Conservation (phyloP, 2,113 vertebrate species). For the Dromiciops gliroides region DNA sequence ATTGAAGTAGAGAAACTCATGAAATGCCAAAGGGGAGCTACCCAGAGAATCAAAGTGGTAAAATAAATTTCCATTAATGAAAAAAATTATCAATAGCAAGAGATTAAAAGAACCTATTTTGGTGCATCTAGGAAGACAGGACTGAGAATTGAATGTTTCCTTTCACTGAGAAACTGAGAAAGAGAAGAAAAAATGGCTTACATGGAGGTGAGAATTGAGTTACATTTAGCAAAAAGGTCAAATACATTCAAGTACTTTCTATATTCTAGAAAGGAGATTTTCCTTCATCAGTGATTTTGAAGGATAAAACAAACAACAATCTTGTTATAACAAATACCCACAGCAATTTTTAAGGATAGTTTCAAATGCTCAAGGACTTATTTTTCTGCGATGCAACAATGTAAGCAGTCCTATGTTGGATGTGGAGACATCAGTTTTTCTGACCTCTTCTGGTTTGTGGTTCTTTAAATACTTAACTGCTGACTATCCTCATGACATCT, state of each 20-base stretch:
- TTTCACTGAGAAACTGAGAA: background rate
- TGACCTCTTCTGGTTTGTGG: background rate
- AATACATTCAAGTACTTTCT: background rate
- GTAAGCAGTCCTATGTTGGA: background rate
- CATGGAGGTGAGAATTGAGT: background rate
- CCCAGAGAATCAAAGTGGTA: background rate
- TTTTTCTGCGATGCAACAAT: background rate
- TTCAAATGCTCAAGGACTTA: rapidly evolving
- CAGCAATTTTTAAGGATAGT: background rate
- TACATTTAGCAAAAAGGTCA: background rate
- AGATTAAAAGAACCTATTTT: background rate
- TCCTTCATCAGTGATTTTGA: background rate
- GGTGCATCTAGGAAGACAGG: background rate
- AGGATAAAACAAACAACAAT: background rate
- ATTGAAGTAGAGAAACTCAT: background rate
- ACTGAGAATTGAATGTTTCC: background rate
- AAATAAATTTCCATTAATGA: background rate
- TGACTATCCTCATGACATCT: background rate
- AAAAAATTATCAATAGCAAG: background rate
- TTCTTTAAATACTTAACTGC: background rate
- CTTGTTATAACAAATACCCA: background rate
- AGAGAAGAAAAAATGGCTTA: background rate
- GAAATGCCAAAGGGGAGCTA: background rate
- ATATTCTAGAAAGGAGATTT: background rate
- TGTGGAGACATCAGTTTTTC: background rate